Conservation (phyloP, 2,797 vertebrate species). For the Mastacembelus armatus region DNA sequence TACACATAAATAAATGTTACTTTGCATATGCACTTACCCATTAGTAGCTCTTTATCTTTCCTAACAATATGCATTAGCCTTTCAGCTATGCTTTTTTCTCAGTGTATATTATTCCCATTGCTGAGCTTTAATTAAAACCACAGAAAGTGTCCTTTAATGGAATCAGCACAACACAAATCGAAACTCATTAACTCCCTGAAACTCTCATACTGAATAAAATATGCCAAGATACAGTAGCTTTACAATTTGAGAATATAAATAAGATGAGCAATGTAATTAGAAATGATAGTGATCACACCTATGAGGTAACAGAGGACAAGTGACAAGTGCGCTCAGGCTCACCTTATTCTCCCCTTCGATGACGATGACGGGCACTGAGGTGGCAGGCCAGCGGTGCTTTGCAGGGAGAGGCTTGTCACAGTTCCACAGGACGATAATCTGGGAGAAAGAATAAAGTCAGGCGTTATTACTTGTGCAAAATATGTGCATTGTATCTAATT, state of each 20-base stretch:
- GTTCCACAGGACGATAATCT: constrained; percentile 97
- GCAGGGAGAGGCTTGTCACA: constrained; percentile 97
- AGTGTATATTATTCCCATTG: constrained; percentile 62
- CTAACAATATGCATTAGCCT: constrained; percentile 39
- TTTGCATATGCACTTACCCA: background rate
- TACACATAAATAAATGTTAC: constrained; percentile 22
- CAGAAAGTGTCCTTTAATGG: constrained; percentile 68
- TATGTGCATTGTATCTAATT: constrained; percentile 5
- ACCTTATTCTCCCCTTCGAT: constrained; percentile 99
- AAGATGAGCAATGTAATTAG: constrained; percentile 19
- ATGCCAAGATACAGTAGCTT: constrained; percentile 34
- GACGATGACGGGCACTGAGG: constrained; percentile 94
- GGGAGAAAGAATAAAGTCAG: constrained; percentile 17
- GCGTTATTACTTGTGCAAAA: background rate
- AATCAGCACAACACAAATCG: constrained; percentile 63
- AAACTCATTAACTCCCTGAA: constrained; percentile 65
- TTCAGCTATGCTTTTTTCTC: constrained; percentile 18
- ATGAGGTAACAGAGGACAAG: constrained; percentile 15
- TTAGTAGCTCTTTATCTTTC: constrained; percentile 42
- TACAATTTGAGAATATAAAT: constrained; percentile 15
- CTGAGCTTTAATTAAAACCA: constrained; percentile 74
- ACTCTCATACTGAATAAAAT: constrained; percentile 37
- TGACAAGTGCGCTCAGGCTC: constrained; percentile 79
- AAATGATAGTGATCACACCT: constrained; percentile 28
- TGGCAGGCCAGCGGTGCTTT: constrained; percentile 97